Evolutionary conservation across 1,140 invertebrate species (phyloP), one percentile per base, ranked within the genome.

Genomic region (Littorina saxatilis): DNA sequence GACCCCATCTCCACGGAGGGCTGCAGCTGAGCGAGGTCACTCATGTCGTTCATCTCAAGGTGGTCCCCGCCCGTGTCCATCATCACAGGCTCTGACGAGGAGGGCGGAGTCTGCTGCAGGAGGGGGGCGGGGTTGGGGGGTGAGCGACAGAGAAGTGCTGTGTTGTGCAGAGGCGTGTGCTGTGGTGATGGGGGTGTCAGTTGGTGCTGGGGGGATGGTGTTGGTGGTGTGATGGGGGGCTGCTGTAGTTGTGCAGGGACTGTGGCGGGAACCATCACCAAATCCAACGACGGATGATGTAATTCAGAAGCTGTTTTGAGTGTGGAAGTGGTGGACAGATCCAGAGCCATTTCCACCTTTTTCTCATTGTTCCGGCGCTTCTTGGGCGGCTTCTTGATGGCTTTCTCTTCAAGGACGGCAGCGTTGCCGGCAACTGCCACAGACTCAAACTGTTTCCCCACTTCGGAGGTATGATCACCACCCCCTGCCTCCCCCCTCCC

Each of bases 371-470:
- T 82, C 35, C 72, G 66, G 32, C 80, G 73, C 63, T 82, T 82
- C 63, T 82, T 82, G 55, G 80, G 80, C 20, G 80, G 80, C 50
- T 82, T 82, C 47, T 75, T 82, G 61, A 75, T 75, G 66, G 66
- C 32, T 20, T 37, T 68, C 5, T 68, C 66, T 47, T 47, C 7
- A 47, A 17, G 43, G 7, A 47, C 43, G 9, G 23, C 66, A 13
- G 66, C 15, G 2, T 32, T 68, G 9, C 0, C 5, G 15, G 29
- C 27, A 4, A 20, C 66, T 2, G 29, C 32, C 32, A 32, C 4
- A 29, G 27, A 63, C n/a, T 63, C 29, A 5, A 27, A 68, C 4
- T 11, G 15, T 43, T 58, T 61, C 3, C 37, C 17, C 37, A 39
- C 76, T n/a, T 17, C 35, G 2, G 15, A 23, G 1, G 37, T 66